Evolutionary conservation across 1,140 invertebrate species (phyloP).

Genomic region (Cheumatopsyche charites): DNA sequence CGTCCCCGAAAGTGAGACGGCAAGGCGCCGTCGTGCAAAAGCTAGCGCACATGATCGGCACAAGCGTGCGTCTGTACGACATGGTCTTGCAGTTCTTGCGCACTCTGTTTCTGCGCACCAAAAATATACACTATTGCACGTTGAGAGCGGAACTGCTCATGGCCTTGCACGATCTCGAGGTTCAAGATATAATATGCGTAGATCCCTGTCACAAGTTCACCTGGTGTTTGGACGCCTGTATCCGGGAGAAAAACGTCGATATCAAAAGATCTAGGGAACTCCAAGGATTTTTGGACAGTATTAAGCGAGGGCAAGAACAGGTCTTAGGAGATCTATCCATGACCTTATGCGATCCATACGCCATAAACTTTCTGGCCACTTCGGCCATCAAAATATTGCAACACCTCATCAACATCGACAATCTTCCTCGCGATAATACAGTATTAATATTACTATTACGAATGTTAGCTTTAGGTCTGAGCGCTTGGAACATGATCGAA

Average conservation of each 20-base stretch:
- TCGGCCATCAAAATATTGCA: slow-evolving; percentile 92
- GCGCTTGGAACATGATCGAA: slow-evolving; percentile 97
- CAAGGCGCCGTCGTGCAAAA: slow-evolving; percentile 95
- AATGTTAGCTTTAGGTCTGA: slow-evolving; percentile 91
- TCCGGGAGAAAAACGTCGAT: slow-evolving; percentile 96
- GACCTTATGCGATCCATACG: slow-evolving; percentile 97
- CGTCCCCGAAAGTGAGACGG: slow-evolving; percentile 88
- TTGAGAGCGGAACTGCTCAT: slow-evolving; percentile 93
- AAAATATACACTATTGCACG: slow-evolving; percentile 97
- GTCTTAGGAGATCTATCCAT: slow-evolving; percentile 95
- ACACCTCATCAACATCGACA: slow-evolving; percentile 88
- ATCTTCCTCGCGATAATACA: slow-evolving; percentile 88
- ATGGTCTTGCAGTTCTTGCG: slow-evolving; percentile 96
- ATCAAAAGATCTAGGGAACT: slow-evolving; percentile 92
- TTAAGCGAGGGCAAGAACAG: slow-evolving; percentile 93
- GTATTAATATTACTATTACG: slow-evolving; percentile 89
- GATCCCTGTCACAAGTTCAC: slow-evolving; percentile 99
- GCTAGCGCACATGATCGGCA: slow-evolving; percentile 95
- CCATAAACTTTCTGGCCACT: slow-evolving; percentile 92
- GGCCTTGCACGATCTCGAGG: slow-evolving; percentile 93
- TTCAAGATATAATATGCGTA: slow-evolving; percentile 94
- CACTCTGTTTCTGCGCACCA: slow-evolving; percentile 91
- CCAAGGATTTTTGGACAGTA: slow-evolving; percentile 93
- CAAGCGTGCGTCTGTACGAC: slow-evolving; percentile 94
- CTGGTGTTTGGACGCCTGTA: slow-evolving; percentile 98